Base-by-base conservation (phyloP, 2,113 vertebrate genomes). In the Baryphthengus martii region DNA sequence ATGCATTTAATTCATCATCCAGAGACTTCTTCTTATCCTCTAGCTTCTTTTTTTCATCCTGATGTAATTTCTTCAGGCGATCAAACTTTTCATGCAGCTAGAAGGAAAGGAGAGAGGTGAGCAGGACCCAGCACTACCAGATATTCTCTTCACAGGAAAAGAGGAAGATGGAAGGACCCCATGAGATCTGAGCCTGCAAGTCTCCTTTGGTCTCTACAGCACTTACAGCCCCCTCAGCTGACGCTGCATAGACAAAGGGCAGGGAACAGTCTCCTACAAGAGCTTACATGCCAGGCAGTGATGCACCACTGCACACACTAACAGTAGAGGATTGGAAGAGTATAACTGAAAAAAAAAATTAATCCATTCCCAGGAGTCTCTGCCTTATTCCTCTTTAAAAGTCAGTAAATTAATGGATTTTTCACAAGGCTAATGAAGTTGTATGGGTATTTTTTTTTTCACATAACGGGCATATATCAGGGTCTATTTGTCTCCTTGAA, bases 61-160 rank as follows among this genome's bases (percentile, higher is more conserved):
- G 99, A 96, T 99, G 99, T 71, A 99, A 98, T 89, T 99, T 99
- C 98, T 99, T 99, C 95, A 99, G 95, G 67, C 99, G 99, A 93
- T 99, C 99, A 98, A 99, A 99, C 96, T 99, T 99, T 96, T 99
- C 99, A 2, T 99, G 99, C 80, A 99, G 98, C 99, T 99, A 67
- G 35, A 49, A 55, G 11, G 23, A 29, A 90, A 42, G 13, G 26
- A 89, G 40, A 45, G 77, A 81, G 47, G 83, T 96, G 65, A 94
- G 47, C 47, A 81, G 18, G 35, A 84, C 1, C 0, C 2, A 5
- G 56, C 39, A 61, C 52, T 47, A 58, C 29, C 74, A 88, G 40
- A 39, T 42, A 62, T 2, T 86, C 45, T 55, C 39, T 55, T 86
- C 83, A 55, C 26, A 75, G 58, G 78, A 58, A 72, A 80, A 88